A percentile compares a stretch with the other conserved stretches of the same genome.
phyloP scores from a whole-genome alignment of 2,797 vertebrate species.

The Mionectes olivaceus region DNA sequence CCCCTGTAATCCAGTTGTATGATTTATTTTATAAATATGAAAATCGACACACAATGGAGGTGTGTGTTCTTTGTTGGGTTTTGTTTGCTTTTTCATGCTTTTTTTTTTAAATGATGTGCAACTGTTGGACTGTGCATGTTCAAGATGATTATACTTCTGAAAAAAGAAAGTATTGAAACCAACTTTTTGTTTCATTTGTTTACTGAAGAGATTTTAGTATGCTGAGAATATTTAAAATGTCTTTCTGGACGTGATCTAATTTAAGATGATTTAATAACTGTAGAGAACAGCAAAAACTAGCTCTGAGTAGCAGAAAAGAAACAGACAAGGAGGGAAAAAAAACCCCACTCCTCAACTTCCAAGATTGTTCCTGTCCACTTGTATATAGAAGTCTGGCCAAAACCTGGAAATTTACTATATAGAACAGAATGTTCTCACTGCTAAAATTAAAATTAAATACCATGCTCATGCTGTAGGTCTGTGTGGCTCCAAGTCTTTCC shows the following conservation, averaged over 20 bases:
- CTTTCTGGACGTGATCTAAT: not conserved
- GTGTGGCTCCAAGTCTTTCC: not conserved
- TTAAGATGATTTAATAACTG: not conserved
- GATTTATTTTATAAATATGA: not conserved
- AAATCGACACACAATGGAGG: not conserved
- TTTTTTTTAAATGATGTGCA: not conserved
- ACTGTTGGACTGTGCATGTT: not conserved
- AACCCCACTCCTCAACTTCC: accelerated
- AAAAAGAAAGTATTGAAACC: not conserved
- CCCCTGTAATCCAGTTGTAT: accelerated
- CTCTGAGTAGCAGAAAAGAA: not conserved
- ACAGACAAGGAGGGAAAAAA: not conserved
- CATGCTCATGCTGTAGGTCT: accelerated
- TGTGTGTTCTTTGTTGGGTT: not conserved
- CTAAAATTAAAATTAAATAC: not conserved
- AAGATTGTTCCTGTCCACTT: not conserved
- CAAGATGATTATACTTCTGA: not conserved
- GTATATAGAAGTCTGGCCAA: not conserved
- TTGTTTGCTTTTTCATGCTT: no score
- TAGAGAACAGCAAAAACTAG: not conserved
- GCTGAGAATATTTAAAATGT: not conserved
- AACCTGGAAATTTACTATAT: not conserved
- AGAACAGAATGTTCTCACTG: not conserved
- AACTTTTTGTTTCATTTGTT: not conserved
- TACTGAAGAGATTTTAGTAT: not conserved